Evolutionary conservation across 2,888 invertebrate species (phyloP), one percentile per base, ranked within the genome.

Genomic region (Anthrax anthrax): DNA sequence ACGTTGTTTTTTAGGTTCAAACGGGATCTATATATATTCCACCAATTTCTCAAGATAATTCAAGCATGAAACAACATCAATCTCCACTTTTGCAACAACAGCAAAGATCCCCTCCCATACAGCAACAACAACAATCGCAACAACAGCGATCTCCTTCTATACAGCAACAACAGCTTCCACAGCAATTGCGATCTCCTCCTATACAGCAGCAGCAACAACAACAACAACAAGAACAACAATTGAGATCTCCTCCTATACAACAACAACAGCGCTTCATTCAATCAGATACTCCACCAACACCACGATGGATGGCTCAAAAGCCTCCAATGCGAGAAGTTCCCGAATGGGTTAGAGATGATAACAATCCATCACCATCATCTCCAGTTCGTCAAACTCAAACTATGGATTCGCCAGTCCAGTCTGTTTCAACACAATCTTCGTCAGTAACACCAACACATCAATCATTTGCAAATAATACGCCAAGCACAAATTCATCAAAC

Each of bases 21-120:
- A n/a, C n/a, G n/a, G 75, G 75, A 47, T 71, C 73, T 16, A 62
- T 75, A 37, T 75, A 75, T 53, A 74, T 75, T 49, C 74, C 75
- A 39, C 74, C 75, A 9, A 47, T 78, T 72, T 62, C 72, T 32
- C 56, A 64, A 56, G 48, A 59, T 23, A 8, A 4, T 6, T 4
- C 23, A 39, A 18, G 13, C 42, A 10, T 38, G 18, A 18, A 37
- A 48, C 51, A 18, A 38, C 42, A 41, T 47, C 50, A 51, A 18
- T 56, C 56, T 6, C 57, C 47, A 39, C 51, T 50, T 39, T 50
- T 48, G 27, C 56, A 58, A 47, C 53, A 54, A 27, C 57, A 59
- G 58, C 59, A 19, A 56, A 57, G 12, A 14, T 14, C 46, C 55
- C 55, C 17, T 5, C 42, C 10, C 5, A 18, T 16, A 23, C 18